Evolutionary conservation across 2,113 vertebrate species (phyloP), one percentile per base, ranked within the genome.

Genomic region (Cyanoderma ruficeps): DNA sequence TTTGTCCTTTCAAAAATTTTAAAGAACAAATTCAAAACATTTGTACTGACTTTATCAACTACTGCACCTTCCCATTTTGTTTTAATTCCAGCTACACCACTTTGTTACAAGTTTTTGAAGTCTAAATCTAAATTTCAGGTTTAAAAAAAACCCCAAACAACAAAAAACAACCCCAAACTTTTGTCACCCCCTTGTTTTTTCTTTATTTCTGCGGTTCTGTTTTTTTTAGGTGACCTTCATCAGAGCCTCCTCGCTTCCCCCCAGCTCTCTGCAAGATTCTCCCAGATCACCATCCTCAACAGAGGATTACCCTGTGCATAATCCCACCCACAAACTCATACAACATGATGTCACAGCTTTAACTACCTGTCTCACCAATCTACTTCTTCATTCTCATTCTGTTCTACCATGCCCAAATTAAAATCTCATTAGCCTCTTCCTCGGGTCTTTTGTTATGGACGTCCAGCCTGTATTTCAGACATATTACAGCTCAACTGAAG

Each of bases 121-220:
- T 31, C n/a, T 33, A 55, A 44, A 61, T 28, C 27, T 17, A 69
- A 67, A 71, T 23, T 47, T 30, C 53, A 39, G 28, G 9, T 27
- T 6, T 8, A 49, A 1, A 57, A 30, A 60, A 69, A n/a, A n/a
- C n/a, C n/a, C n/a, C 37, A 25, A 31, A 11, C 4, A 18, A 24
- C 13, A 44, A 44, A 30, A 15, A 25, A 47, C 46, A 22, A 61
- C 14, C 15, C 15, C 15, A 67, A 68, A 28, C 5, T 22, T 50
- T 37, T 10, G 3, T 7, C 6, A 4, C 7, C 1, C 3, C 3
- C 7, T 59, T 39, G 11, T 13, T n/a, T 82, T 47, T 57, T 20
- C 27, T 67, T 86, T 0, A 13, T 57, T 88, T 56, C 21, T 11
- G 17, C 60, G 23, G 18, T 67, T 7, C 64, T 12, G 4, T 37